Evolutionary conservation across 2,888 invertebrate genomes (phyloP), one percentile per base, ranked within the genome.

Genomic region (Bhutanitis thaidina): DNA sequence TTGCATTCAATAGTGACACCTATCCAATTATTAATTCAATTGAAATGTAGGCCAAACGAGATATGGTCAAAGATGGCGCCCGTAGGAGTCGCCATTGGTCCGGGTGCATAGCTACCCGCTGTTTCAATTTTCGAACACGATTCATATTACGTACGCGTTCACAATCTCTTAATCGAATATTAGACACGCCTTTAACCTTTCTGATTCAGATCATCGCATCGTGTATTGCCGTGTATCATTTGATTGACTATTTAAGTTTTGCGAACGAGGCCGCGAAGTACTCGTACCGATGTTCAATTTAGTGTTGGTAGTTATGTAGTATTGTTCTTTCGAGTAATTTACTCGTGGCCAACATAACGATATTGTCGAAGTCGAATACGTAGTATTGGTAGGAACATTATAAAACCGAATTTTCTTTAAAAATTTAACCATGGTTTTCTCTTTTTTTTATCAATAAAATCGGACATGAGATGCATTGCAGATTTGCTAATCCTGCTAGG

Each of bases 111-210:
- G 74, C 78, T 77, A 76, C 86, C 85, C 72, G 86, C 86, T 86
- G 86, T 81, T 86, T 85, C 80, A 80, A 84, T 80, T 83, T 78
- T 79, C 71, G 75, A 79, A 84, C 80, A 83, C 80, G 75, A 77
- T 81, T 77, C 74, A 69, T 79, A 81, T 79, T 77, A 77, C 67
- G 74, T 79, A 77, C 68, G 67, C 74, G 71, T 77, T 77, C 71
- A 67, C 73, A 72, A 77, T 80, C 71, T 71, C 68, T 72, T 75
- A 74, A 77, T 77, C 75, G 71, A 65, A 65, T 61, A 64, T 64
- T 55, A 60, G 65, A 72, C 77, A 78, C 81, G 77, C 82, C 82
- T 71, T 67, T 69, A 71, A 80, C 79, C 80, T 82, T 80, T 72
- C 25, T 4, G 36, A 46, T 46, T 52, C 32, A 30, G 41, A 43